These are phyloP conservation scores for Zaprionus taronus DNA, from an alignment of 1,140 invertebrate genomes.

Conservation along the genomic window DNA sequence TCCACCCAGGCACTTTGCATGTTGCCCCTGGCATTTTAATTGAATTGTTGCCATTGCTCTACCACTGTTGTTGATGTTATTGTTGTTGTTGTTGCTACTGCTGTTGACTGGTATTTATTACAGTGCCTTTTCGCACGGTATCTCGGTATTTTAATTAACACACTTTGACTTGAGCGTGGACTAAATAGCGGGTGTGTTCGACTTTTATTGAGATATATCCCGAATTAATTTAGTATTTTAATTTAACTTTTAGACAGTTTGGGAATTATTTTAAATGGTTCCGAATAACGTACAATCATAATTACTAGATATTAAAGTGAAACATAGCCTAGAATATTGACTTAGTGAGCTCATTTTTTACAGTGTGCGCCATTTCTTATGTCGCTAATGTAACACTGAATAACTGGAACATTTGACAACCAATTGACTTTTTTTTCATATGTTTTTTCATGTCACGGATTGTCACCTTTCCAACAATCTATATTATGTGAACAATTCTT, in stretches of 20 bases:
- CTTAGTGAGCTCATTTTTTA: no score
- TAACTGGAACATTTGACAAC: no score
- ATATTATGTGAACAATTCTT: no score
- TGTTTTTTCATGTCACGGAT: no score
- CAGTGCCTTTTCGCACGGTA: constrained; percentile 53
- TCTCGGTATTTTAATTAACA: constrained; percentile 78
- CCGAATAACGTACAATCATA: no score
- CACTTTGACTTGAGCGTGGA: constrained; percentile 52
- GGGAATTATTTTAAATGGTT: background rate
- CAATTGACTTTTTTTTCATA: no score
- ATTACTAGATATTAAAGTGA: no score
- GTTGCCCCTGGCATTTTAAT: constrained; percentile 74
- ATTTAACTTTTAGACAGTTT: background rate
- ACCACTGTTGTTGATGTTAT: constrained; percentile 27
- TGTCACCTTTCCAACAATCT: no score
- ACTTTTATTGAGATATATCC: constrained; percentile 5
- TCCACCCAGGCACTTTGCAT: constrained; percentile 74
- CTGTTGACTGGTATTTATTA: constrained; percentile 61
- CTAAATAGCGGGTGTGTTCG: constrained; percentile 26
- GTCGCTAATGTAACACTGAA: no score
- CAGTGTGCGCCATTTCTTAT: no score
- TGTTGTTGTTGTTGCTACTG: constrained; percentile 30
- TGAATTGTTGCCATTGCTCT: constrained; percentile 79
- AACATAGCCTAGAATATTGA: no score
- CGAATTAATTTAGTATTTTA: background rate